A percentile compares a stretch with the other conserved stretches of the same genome.
These are phyloP conservation scores for Mugil cephalus DNA, from an alignment of 2,113 vertebrate genomes.

Conservation along the genomic window DNA sequence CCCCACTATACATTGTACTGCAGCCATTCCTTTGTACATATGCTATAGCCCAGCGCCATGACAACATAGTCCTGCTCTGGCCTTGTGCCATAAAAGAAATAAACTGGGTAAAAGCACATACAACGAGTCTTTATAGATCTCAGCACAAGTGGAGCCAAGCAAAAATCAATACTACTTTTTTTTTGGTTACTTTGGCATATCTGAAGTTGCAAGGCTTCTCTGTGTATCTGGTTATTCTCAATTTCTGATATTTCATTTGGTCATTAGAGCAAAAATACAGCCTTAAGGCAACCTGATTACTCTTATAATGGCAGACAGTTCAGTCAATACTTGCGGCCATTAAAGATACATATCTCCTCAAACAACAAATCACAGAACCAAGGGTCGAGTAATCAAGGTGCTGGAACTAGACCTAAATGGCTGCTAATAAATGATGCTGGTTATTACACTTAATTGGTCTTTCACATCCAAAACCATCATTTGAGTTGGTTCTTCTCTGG, in stretches of 20 bases:
- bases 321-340: conserved; percentile 21
- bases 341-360: conserved; percentile 10
- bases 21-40: conserved; percentile 18
- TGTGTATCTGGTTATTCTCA: conserved; percentile 6
- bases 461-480: background rate
- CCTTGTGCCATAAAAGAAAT: conserved; percentile 53
- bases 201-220: conserved; percentile 29
- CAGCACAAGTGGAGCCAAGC: conserved; percentile 25
- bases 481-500: background rate
- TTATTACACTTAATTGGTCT: background rate
- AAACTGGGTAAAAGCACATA: conserved; percentile 47
- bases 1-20: conserved; percentile 17
- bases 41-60: background rate
- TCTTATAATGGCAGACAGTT: conserved; percentile 2
- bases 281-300: conserved; percentile 12
- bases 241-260: conserved; percentile 41
- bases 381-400: background rate
- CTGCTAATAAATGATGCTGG: background rate
- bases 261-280: conserved; percentile 21
- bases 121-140: conserved; percentile 59
- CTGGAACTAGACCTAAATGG: background rate
- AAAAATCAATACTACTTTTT: conserved; percentile 45
- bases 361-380: background rate
- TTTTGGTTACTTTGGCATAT: conserved; percentile 32
- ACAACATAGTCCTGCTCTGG: conserved; percentile 33